Base-by-base conservation (phyloP, 1,140 invertebrate genomes). In the Glomeris maerens region DNA sequence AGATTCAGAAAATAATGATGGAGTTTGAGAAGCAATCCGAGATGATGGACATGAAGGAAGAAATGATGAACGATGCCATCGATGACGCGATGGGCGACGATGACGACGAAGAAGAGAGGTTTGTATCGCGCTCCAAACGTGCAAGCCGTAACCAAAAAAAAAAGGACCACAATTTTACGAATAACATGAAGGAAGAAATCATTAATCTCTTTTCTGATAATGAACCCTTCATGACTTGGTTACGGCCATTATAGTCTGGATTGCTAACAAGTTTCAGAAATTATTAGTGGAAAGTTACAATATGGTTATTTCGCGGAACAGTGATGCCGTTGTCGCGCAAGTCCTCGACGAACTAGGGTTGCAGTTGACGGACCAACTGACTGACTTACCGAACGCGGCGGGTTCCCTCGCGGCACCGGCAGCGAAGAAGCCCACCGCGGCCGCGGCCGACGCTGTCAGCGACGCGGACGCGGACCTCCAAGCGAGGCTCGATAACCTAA, bases 21-120 rank as follows among this genome's bases (percentile, higher is more conserved):
- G 95, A 99, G 64, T 99, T 99, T 76, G 95, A 99, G 69, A 97
- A 96, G 62, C 95, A 99, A 64, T 93, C 91, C 0, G 94, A 98
- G 72, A 97, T 99, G 52, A 99, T 99, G 95, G 95, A 98, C 65
- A 98, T 99, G 94, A 99, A 99, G 64, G 95, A 99, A 71, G 96
- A 99, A 72, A 94, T 99, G 77, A 98, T 99, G 82, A 95, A 93
- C 68, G 96, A 99, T 71, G 94, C 90, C 4, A 98, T 98, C 60
- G 96, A 99, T 69, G 95, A 98, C 72, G 95, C 94, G 2, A 93
- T 98, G 81, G 95, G 91, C 56, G 95, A 90, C 59, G 94, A 95
- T 65, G 92, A 82, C 31, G 95, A 99, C 66, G 95, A 98, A 68
- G 93, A 97, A 65, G 95, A 98, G 74, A 94, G 80, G 85, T 90